Base-by-base conservation (phyloP, 2,113 vertebrate species). In the Callaeas wilsoni region DNA sequence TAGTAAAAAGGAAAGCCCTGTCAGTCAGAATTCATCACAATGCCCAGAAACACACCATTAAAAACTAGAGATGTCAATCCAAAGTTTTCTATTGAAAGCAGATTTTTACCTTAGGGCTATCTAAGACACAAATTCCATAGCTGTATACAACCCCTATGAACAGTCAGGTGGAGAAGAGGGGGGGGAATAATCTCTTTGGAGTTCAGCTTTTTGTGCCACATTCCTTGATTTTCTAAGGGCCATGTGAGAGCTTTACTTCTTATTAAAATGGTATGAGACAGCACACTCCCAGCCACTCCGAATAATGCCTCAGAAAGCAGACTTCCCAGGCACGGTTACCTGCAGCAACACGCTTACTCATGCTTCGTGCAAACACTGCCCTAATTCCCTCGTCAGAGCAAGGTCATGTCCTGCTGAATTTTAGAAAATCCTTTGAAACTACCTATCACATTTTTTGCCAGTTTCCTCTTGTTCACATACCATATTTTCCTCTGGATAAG, bases 1-100 rank as follows among this genome's bases (percentile, higher is more conserved):
- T 8, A 94, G 83, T 89, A 78, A 95, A 93, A 97, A 96, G 94
- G 96, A 98, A 97, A 96, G 76, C 93, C 94, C 73, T 83, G 94
- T 94, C 67, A 95, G 42, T 49, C 67, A 74, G 50, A 86, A 88
- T 90, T 94, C 59, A 86, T 50, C 76, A 71, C 52, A 87, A 91
- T 55, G 55, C 67, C 68, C 71, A 80, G 35, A 73, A 93, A 50
- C 47, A 83, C 25, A 47, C 39, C 23, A 69, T 80, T 90, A 85
- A 88, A 60, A 91, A 37, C 16, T 69, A 63, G 46, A 37, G 67
- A 70, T 29, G 56, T 47, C 1, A 6, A 83, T 46, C 35, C 27
- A 35, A 27, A 50, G 33, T 77, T 83, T 85, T 64, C 46, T 77
- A 46, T 0, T 55, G 46, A 65, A 93, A 76, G 42, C 1, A 1